phyloP scores from a whole-genome alignment of 2,888 invertebrate species.

The Cylindroiulus punctatus region DNA sequence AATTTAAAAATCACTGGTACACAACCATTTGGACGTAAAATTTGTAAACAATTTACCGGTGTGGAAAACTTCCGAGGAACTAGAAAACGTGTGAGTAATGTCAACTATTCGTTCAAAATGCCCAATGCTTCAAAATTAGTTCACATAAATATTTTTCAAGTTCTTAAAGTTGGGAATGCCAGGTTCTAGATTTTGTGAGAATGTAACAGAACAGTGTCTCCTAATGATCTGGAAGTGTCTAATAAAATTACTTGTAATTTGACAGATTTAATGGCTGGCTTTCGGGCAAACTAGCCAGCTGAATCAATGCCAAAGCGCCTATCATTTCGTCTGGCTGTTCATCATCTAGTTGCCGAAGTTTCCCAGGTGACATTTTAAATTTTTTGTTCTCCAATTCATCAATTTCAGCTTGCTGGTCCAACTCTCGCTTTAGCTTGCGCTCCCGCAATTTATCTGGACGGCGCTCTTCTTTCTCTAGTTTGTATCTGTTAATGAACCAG shows the following conservation, averaged over 20 bases:
- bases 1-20: background rate
- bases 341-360: background rate
- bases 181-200: background rate
- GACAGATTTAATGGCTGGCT: slow-evolving; percentile 59
- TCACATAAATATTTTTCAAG: background rate
- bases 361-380: background rate
- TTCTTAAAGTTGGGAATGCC: background rate
- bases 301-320: slow-evolving; percentile 73
- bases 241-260: background rate
- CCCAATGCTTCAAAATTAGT: background rate
- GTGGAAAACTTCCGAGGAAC: background rate
- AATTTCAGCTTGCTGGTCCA: slow-evolving; percentile 57
- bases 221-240: background rate
- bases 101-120: background rate
- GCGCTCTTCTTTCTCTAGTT: slow-evolving; percentile 51
- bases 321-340: slow-evolving; percentile 70
- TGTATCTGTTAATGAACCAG: slow-evolving; percentile 39
- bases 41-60: background rate
- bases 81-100: background rate
- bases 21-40: background rate
- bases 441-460: slow-evolving; percentile 54
- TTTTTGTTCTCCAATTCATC: slow-evolving; percentile 54
- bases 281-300: slow-evolving; percentile 67
- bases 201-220: background rate
- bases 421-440: slow-evolving; percentile 58